Conservation (phyloP, 2,888 invertebrate genomes). For the Aleiodes leptofemur region DNA sequence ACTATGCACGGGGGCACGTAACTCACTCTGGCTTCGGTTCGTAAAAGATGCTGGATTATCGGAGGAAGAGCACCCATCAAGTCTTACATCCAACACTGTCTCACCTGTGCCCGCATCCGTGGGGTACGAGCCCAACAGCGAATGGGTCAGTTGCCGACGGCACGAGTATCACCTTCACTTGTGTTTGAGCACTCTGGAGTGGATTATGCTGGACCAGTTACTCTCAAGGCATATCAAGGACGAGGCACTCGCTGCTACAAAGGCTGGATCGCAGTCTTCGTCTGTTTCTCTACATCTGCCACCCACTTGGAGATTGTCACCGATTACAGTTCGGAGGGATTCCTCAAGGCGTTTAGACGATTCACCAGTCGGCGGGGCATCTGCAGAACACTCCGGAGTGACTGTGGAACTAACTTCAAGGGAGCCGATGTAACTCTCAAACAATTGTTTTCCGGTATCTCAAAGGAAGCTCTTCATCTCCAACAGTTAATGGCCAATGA, state of each 20-base stretch:
- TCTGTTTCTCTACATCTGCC: conserved; percentile 55
- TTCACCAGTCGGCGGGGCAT: conserved; percentile 54
- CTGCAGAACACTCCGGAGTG: conserved; percentile 1
- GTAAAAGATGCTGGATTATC: conserved; percentile 41
- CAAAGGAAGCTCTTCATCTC: background rate
- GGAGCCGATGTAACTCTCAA: conserved; percentile 4
- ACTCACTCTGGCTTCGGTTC: background rate
- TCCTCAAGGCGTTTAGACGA: conserved; percentile 53
- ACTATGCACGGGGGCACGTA: too few relatives aligned
- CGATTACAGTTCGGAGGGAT: conserved; percentile 49
- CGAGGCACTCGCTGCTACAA: conserved; percentile 46
- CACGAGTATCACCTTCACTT: conserved; percentile 42
- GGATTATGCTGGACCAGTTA: conserved; percentile 53
- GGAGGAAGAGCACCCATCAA: conserved; percentile 44
- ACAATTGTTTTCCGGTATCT: background rate
- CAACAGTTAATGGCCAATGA: conserved; percentile 22
- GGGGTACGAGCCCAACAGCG: too few relatives aligned
- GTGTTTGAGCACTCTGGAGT: conserved; percentile 46
- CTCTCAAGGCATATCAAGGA: conserved; percentile 37
- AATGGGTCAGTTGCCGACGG: conserved; percentile 61
- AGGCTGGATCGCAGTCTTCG: conserved; percentile 55
- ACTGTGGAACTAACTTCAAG: conserved; percentile 6
- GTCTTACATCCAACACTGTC: conserved; percentile 41
- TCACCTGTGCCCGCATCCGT: conserved; percentile 11
- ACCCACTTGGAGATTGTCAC: conserved; percentile 56